A percentile compares a stretch with the other conserved stretches of the same genome.
These are phyloP conservation scores for Drosophila acutilabella DNA, from an alignment of 2,888 invertebrate species.

Conservation along the genomic window DNA sequence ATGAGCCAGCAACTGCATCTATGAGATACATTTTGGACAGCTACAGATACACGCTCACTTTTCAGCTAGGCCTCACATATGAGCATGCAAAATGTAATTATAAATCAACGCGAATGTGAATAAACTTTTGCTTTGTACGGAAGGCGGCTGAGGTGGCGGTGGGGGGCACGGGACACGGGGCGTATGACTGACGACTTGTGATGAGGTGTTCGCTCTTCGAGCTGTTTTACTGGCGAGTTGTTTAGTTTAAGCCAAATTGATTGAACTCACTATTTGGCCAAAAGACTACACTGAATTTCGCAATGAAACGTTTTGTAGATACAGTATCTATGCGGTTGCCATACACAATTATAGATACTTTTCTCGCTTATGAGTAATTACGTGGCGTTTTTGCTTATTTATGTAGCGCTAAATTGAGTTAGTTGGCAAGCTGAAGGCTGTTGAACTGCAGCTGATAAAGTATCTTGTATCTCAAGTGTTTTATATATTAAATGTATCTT, in stretches of 20 bases:
- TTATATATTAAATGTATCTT: background rate
- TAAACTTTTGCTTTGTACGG: conserved; percentile 69
- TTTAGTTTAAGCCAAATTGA: conserved; percentile 69
- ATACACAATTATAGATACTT: conserved; percentile 37
- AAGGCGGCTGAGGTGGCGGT: conserved; percentile 37
- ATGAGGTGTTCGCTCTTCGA: conserved; percentile 8
- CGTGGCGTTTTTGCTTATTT: conserved; percentile 15
- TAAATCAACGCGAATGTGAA: conserved; percentile 67
- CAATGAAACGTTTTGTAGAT: conserved; percentile 24
- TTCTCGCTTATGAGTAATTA: conserved; percentile 36
- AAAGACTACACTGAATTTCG: conserved; percentile 19
- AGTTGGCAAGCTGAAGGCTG: background rate
- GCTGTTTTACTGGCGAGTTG: conserved; percentile 24
- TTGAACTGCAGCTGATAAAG: too few species aligned
- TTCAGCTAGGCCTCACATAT: conserved; percentile 19
- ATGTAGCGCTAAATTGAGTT: conserved; percentile 35
- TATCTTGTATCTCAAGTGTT: background rate
- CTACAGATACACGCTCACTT: conserved; percentile 25
- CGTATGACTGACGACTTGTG: conserved; percentile 63
- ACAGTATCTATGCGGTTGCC: conserved; percentile 18
- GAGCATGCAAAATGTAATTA: conserved; percentile 58
- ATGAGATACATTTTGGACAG: conserved; percentile 33
- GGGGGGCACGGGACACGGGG: conserved; percentile 35
- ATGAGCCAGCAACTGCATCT: conserved; percentile 29
- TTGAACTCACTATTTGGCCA: conserved; percentile 48